Evolutionary conservation across 2,888 invertebrate genomes (phyloP).

Genomic region (Volucella zonaria): DNA sequence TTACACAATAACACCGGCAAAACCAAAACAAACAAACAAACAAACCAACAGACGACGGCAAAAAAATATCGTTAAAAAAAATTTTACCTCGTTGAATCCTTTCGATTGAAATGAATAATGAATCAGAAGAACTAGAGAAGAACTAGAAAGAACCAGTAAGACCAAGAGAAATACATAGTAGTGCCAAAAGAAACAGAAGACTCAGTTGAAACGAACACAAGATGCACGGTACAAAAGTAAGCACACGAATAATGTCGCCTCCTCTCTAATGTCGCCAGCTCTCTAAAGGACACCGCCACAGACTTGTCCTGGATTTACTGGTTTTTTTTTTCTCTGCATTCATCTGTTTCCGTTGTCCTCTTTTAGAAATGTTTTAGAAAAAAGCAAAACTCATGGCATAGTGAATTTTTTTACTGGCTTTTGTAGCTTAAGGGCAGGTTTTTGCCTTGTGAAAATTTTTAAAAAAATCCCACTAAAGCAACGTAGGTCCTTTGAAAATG

Average conservation of each 20-base stretch:
- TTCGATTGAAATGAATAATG: conserved; percentile 64
- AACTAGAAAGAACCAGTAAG: conserved; percentile 40
- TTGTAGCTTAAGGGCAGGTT: no score
- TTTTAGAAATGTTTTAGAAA: no score
- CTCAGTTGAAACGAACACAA: no score
- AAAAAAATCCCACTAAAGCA: no score
- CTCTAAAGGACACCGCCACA: background rate
- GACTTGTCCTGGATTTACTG: conserved; percentile 18
- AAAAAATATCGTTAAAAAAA: conserved; percentile 1
- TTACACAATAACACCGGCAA: conserved; percentile 52
- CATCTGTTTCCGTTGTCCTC: no score
- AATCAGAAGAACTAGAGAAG: conserved; percentile 43
- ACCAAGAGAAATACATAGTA: background rate
- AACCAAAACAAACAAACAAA: conserved; percentile 8
- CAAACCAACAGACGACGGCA: background rate
- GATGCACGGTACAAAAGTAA: no score
- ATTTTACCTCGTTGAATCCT: conserved; percentile 26
- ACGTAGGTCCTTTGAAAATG: no score
- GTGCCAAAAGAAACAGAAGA: conserved; percentile 1
- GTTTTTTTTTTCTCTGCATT: background rate
- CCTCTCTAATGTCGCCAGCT: no score
- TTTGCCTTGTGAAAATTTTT: no score
- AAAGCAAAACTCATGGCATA: no score
- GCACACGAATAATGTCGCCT: conserved; percentile 23
- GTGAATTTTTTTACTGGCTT: no score